Conservation (phyloP, 2,888 invertebrate genomes). For the Emmelina monodactyla region DNA sequence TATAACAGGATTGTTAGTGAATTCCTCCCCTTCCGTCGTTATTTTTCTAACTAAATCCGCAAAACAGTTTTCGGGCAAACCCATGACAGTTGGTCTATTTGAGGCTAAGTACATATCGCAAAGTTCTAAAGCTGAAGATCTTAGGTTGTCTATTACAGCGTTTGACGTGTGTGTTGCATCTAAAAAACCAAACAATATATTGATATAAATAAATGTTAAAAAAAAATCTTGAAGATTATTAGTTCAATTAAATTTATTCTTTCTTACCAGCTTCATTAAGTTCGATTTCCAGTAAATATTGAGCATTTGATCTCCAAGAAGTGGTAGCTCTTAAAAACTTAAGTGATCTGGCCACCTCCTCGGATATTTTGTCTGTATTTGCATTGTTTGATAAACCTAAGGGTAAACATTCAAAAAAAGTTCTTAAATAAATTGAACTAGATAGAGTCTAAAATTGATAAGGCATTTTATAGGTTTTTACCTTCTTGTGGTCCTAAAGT, state of each 20-base stretch:
- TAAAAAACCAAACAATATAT: too few species aligned
- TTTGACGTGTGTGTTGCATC: slow-evolving; percentile 23
- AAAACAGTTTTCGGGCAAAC: slow-evolving; percentile 41
- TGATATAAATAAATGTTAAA: background rate
- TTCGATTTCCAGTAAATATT: slow-evolving; percentile 51
- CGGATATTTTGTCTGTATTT: slow-evolving; percentile 40
- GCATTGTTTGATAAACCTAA: slow-evolving; percentile 27
- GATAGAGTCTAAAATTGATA: too few species aligned
- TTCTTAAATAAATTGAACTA: too few species aligned
- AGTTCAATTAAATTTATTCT: background rate
- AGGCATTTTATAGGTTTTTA: too few species aligned
- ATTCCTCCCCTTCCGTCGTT: slow-evolving; percentile 51
- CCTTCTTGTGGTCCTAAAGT: slow-evolving; percentile 55
- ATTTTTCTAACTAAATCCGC: slow-evolving; percentile 48
- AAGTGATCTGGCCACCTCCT: slow-evolving; percentile 45
- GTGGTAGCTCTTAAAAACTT: slow-evolving; percentile 47
- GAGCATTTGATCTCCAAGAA: slow-evolving; percentile 52
- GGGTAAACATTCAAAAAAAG: too few species aligned
- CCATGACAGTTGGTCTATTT: slow-evolving; percentile 34
- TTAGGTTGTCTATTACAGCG: slow-evolving; percentile 45
- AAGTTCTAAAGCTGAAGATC: slow-evolving; percentile 47
- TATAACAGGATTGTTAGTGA: slow-evolving; percentile 59
- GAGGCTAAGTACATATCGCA: slow-evolving; percentile 49
- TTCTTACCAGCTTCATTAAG: slow-evolving; percentile 44
- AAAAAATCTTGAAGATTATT: background rate